These are phyloP conservation scores for Panthera uncia DNA, from an alignment of 2,113 vertebrate species.

Conservation along the genomic window DNA sequence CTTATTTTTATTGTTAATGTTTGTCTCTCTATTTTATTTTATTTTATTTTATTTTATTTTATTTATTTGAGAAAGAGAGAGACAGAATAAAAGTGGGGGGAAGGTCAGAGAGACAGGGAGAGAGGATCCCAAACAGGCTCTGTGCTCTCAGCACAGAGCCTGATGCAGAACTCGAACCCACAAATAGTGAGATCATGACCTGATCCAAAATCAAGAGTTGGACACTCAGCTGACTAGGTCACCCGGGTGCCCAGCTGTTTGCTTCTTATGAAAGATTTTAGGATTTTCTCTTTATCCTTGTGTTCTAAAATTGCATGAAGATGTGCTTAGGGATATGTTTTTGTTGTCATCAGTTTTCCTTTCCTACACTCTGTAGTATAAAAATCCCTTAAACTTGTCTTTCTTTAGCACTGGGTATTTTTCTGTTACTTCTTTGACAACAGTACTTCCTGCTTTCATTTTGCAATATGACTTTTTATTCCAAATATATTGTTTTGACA, in stretches of 20 bases:
- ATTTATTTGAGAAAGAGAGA: no score
- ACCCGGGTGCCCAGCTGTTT: not conserved
- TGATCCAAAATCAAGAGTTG: no score
- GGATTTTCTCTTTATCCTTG: not conserved
- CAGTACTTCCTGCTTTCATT: not conserved
- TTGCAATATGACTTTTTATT: not conserved
- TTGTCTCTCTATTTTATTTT: not conserved
- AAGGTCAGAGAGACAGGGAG: no score
- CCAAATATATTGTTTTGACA: not conserved
- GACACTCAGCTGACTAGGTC: no score
- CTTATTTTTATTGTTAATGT: not conserved
- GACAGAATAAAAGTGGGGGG: no score
- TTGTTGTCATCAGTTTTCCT: not conserved
- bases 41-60: no score
- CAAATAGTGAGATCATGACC: no score
- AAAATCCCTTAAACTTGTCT: not conserved
- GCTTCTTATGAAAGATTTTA: not conserved
- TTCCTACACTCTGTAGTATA: not conserved
- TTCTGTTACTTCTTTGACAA: not conserved
- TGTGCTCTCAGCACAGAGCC: no score
- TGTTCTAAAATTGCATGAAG: not conserved
- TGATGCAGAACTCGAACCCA: fast-evolving
- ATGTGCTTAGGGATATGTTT: not conserved
- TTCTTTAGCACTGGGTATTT: not conserved
- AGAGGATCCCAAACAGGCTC: no score